phyloP scores from a whole-genome alignment of 2,888 invertebrate species.

The Leucophenga montana region DNA sequence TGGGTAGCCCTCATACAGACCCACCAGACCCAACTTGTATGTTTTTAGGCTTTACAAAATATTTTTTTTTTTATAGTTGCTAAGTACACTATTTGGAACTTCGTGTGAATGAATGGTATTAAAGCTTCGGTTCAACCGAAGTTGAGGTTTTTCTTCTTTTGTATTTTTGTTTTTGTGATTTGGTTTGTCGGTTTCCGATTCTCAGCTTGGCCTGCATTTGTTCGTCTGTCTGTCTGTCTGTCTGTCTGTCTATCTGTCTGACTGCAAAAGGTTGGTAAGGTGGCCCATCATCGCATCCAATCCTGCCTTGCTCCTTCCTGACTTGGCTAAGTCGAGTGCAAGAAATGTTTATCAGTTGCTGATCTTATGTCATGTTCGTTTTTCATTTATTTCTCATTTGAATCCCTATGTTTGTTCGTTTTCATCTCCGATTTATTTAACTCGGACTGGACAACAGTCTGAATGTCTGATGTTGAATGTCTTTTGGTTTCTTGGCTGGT shows the following conservation, averaged over 20 bases:
- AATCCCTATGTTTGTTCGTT: neutral
- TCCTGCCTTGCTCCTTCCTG: conserved; percentile 20
- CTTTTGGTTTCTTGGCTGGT: conserved; percentile 23
- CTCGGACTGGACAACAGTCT: neutral
- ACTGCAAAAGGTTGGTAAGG: too few relatives aligned
- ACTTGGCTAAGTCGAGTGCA: conserved; percentile 32
- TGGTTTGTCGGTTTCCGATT: neutral
- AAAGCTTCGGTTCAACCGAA: too few relatives aligned
- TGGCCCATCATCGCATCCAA: neutral
- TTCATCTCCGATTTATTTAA: conserved; percentile 2
- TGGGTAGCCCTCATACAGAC: too few relatives aligned
- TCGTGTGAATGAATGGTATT: too few relatives aligned
- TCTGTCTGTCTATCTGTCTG: too few relatives aligned
- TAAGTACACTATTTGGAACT: too few relatives aligned
- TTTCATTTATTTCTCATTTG: conserved; percentile 48
- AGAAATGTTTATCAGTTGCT: conserved; percentile 46
- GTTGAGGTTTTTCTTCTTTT: neutral
- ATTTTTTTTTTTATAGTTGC: neutral
- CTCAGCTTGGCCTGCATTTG: neutral
- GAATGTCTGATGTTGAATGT: conserved; percentile 29
- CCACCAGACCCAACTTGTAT: too few relatives aligned
- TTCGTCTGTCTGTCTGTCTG: conserved; percentile 5
- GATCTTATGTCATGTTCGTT: conserved; percentile 57
- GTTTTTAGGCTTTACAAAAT: too few relatives aligned
- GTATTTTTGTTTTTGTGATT: neutral